Percentiles rank a stretch among this genome's conserved stretches.
phyloP scores from a whole-genome alignment of 1,140 invertebrate genomes.

The Heliothis subflexa region DNA sequence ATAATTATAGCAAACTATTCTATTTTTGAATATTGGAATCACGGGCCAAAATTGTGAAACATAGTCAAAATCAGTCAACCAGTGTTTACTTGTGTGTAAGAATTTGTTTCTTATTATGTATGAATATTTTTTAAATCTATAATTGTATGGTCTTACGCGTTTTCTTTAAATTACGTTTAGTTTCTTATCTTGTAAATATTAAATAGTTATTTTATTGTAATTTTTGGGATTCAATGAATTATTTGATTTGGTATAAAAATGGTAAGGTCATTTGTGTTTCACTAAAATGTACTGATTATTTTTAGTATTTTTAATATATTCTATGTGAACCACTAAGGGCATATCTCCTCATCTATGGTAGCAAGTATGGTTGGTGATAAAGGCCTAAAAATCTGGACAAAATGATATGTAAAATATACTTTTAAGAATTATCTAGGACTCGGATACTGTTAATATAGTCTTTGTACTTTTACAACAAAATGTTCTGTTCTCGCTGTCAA shows the following conservation, averaged over 20 bases:
- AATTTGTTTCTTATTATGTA: slow-evolving; percentile 54
- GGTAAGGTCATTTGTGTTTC: slow-evolving; percentile 74
- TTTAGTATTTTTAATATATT: slow-evolving; percentile 81
- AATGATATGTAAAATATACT: slow-evolving; percentile 38
- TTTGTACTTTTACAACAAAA: slow-evolving; percentile 51
- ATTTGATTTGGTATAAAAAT: slow-evolving; percentile 60
- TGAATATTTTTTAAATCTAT: slow-evolving; percentile 54
- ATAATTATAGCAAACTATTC: slow-evolving; percentile 54
- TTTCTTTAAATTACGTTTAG: slow-evolving; percentile 61
- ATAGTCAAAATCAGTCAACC: slow-evolving; percentile 79
- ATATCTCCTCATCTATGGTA: slow-evolving; percentile 78
- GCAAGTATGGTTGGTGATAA: slow-evolving; percentile 45
- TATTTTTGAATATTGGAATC: slow-evolving; percentile 69
- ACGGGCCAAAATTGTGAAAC: slow-evolving; percentile 80
- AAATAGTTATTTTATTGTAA: slow-evolving; percentile 58
- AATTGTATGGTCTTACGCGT: slow-evolving; percentile 52
- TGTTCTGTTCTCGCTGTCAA: slow-evolving; percentile 31
- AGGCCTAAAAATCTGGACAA: slow-evolving; percentile 59
- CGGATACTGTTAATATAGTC: slow-evolving; percentile 44
- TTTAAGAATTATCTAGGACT: slow-evolving; percentile 46
- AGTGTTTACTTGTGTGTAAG: slow-evolving; percentile 66
- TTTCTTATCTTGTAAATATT: slow-evolving; percentile 72
- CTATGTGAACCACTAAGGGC: slow-evolving; percentile 76
- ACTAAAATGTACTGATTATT: slow-evolving; percentile 85
- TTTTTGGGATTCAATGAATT: slow-evolving; percentile 67